Conservation (phyloP, 2,797 vertebrate genomes). For the Danionella dracula region DNA sequence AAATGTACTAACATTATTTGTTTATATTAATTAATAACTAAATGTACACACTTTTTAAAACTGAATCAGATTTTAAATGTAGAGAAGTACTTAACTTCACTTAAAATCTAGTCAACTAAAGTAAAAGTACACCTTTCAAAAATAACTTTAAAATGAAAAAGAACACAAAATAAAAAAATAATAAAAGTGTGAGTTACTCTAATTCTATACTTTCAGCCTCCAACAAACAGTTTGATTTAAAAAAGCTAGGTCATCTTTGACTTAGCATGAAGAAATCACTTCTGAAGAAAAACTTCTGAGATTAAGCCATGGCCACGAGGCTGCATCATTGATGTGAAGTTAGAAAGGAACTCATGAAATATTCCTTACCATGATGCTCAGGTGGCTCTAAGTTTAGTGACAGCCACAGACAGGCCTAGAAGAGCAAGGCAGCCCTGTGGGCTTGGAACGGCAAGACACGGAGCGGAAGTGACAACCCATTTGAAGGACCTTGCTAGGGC, state of each 20-base stretch:
- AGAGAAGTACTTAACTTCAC: too few species aligned
- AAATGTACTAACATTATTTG: too few species aligned
- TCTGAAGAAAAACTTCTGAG: slow-evolving; percentile 35
- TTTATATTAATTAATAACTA: too few species aligned
- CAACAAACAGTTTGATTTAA: too few species aligned
- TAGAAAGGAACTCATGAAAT: slow-evolving; percentile 63
- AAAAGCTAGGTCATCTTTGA: not conserved
- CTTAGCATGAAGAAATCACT: slow-evolving; percentile 30
- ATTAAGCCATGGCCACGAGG: slow-evolving; percentile 48
- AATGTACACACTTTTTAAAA: too few species aligned
- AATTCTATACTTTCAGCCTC: too few species aligned
- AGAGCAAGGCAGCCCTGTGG: slow-evolving; percentile 27
- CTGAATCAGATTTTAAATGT: too few species aligned
- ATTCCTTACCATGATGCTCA: slow-evolving; percentile 62
- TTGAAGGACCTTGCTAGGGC: not conserved
- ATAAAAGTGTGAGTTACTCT: too few species aligned
- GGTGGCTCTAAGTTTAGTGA: slow-evolving; percentile 48
- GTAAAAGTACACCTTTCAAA: too few species aligned
- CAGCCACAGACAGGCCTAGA: slow-evolving; percentile 38
- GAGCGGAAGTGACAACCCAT: slow-evolving; percentile 54
- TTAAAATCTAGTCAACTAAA: too few species aligned
- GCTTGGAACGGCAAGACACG: slow-evolving; percentile 40
- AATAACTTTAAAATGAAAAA: too few species aligned
- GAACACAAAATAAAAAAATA: too few species aligned
- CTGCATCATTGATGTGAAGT: slow-evolving; percentile 67